phyloP scores from a whole-genome alignment of 2,888 invertebrate genomes.

The Crematogaster levior region DNA sequence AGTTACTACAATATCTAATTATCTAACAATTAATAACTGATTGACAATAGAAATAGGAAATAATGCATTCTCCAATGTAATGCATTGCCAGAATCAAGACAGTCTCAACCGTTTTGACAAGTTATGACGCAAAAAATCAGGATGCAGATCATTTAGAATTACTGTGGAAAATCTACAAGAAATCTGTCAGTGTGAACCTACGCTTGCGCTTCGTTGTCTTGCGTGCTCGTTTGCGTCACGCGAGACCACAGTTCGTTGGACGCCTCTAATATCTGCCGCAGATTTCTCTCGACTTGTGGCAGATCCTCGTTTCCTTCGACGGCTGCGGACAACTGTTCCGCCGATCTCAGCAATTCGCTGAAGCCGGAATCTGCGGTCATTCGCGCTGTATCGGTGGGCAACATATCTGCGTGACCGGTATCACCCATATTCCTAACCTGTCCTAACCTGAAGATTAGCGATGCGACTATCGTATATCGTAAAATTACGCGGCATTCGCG shows the following conservation, averaged over 20 bases:
- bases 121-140: not conserved
- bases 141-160: not conserved
- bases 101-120: not conserved
- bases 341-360: conserved; percentile 95
- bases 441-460: not conserved
- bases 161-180: not conserved
- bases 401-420: conserved; percentile 54
- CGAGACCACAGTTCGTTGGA: conserved; percentile 95
- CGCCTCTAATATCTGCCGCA: conserved; percentile 96
- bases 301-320: conserved; percentile 94
- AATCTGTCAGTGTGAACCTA: conserved; percentile 85
- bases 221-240: conserved; percentile 94
- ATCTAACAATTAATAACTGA: not conserved
- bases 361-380: conserved; percentile 88
- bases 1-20: not conserved
- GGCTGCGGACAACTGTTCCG: conserved; percentile 96
- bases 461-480: not conserved
- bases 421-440: conserved; percentile 65
- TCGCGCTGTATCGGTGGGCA: conserved; percentile 52
- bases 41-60: not conserved
- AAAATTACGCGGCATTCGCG: conserved; percentile 20
- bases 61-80: not conserved
- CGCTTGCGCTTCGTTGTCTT: conserved; percentile 94
- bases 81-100: not conserved
- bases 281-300: conserved; percentile 94